Evolutionary conservation across 2,888 invertebrate genomes (phyloP).

Genomic region (Cosmia trapezina): DNA sequence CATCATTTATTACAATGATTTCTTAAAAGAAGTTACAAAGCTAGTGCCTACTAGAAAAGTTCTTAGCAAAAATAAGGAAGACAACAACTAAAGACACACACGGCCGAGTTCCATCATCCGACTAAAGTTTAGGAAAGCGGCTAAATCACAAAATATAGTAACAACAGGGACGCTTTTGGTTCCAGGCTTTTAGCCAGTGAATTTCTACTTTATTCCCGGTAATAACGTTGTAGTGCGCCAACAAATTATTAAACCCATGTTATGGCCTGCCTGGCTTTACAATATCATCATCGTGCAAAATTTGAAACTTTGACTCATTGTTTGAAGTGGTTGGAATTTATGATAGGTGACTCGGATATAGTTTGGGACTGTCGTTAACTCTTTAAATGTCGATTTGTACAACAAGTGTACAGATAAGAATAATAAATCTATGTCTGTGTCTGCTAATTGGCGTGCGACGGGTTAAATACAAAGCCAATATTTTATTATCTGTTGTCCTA

Average conservation of each 20-base stretch:
- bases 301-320: conserved; percentile 5
- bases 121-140: conserved; percentile 49
- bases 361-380: not conserved
- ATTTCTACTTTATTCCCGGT: conserved; percentile 63
- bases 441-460: too few relatives aligned
- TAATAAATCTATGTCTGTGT: too few relatives aligned
- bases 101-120: conserved; percentile 35
- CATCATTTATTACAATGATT: too few relatives aligned
- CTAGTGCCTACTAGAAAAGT: too few relatives aligned
- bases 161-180: conserved; percentile 52
- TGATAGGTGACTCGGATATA: not conserved
- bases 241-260: conserved; percentile 58
- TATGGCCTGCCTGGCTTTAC: conserved; percentile 37
- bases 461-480: not conserved
- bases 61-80: conserved; percentile 4
- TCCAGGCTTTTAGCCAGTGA: conserved; percentile 60
- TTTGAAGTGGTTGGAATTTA: conserved; percentile 5
- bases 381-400: too few relatives aligned
- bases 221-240: conserved; percentile 60
- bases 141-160: conserved; percentile 54
- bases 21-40: not conserved
- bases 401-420: too few relatives aligned
- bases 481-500: not conserved
- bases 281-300: conserved; percentile 39
- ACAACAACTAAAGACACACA: conserved; percentile 20